Conservation (phyloP, 2,888 invertebrate species). For the Ochropleura plecta region DNA sequence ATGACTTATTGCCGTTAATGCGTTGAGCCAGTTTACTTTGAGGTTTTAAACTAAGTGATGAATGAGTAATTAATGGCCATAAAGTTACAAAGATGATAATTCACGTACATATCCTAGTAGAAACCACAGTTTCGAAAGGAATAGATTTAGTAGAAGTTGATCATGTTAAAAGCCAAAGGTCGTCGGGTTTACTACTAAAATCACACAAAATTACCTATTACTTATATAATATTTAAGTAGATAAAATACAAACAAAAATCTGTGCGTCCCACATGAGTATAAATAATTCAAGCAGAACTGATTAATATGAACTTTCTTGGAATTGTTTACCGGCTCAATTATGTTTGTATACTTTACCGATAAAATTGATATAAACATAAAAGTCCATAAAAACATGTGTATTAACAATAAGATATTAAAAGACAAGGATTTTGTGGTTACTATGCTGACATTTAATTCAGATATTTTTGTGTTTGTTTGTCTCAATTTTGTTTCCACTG, state of each 20-base stretch:
- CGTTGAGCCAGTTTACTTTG: constrained; percentile 19
- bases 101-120: background rate
- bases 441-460: background rate
- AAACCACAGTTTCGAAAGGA: background rate
- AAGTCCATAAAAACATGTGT: constrained; percentile 1
- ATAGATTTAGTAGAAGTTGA: background rate
- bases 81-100: background rate
- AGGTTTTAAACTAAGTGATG: constrained; percentile 15
- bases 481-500: background rate
- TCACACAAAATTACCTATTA: background rate
- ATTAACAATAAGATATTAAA: background rate
- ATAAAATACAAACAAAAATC: background rate
- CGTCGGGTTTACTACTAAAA: background rate
- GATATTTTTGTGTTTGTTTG: background rate
- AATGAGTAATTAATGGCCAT: constrained; percentile 23
- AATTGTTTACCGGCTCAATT: constrained; percentile 32
- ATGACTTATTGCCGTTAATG: constrained; percentile 52
- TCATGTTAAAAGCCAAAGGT: background rate
- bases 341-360: constrained; percentile 28
- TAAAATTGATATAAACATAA: constrained; percentile 11
- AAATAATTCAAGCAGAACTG: constrained; percentile 19
- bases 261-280: background rate
- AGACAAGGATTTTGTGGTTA: background rate
- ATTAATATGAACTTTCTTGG: constrained; percentile 29
- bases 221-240: background rate